Conservation (phyloP, 2,888 invertebrate species). For the Odontomyia ornata region DNA sequence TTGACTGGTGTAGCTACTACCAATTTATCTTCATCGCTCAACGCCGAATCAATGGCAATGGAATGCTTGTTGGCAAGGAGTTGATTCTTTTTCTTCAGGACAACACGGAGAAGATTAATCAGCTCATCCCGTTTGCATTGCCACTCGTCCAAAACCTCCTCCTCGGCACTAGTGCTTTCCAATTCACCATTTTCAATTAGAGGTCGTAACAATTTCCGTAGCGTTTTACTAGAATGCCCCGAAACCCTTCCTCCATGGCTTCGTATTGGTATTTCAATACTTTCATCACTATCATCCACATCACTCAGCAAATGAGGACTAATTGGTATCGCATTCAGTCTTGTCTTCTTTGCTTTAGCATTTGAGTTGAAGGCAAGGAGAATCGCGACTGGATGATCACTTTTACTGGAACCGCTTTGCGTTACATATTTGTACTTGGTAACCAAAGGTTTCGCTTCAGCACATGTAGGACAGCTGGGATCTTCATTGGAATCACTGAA, state of each 20-base stretch:
- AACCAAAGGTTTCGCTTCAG: not conserved
- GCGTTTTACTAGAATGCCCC: not conserved
- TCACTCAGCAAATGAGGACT: not conserved
- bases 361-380: conserved; percentile 4
- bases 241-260: not conserved
- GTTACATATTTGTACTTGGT: not conserved
- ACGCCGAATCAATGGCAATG: conserved; percentile 5
- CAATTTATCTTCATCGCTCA: conserved; percentile 1
- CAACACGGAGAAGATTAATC: conserved; percentile 8
- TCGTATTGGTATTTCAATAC: not conserved
- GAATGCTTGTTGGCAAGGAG: conserved; percentile 3
- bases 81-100: conserved; percentile 14
- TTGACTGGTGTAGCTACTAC: not conserved
- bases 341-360: not conserved
- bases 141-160: not conserved
- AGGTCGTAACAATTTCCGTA: not conserved
- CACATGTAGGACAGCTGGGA: conserved; percentile 1
- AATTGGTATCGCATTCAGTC: not conserved
- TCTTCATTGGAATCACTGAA: not conserved
- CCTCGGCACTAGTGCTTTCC: not conserved
- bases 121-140: conserved; percentile 31
- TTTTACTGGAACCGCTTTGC: not conserved
- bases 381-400: conserved; percentile 14
- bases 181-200: conserved; percentile 29
- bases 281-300: conserved; percentile 15